A percentile compares a stretch with the other conserved stretches of the same genome.
phyloP scores from a whole-genome alignment of 2,113 vertebrate genomes.

The Phalacrocorax pelagicus region DNA sequence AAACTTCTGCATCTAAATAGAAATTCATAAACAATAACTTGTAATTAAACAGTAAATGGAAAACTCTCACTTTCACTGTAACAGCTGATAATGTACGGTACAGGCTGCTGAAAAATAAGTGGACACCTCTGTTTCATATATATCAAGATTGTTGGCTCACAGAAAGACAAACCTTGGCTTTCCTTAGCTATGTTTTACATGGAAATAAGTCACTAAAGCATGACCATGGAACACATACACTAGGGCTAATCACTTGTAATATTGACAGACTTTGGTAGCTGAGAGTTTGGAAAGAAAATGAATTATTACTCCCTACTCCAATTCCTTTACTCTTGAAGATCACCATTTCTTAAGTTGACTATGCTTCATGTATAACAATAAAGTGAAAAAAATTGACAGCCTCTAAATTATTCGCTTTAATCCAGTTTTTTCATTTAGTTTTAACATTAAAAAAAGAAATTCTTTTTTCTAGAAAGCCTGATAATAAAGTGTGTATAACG shows the following conservation, averaged over 20 bases:
- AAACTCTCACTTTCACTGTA: not conserved
- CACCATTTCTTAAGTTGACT: not conserved
- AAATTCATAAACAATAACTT: not conserved
- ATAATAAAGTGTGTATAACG: not conserved
- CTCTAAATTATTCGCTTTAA: not conserved
- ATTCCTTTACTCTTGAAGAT: not conserved
- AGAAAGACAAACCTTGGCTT: not conserved
- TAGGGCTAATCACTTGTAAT: not conserved
- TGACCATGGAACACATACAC: not conserved
- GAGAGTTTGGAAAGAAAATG: not conserved
- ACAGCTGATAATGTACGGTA: not conserved
- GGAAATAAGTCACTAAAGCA: not conserved
- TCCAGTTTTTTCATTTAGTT: not conserved
- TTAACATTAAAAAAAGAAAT: not conserved
- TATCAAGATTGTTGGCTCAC: not conserved
- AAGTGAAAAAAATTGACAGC: not conserved
- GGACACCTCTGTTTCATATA: not conserved
- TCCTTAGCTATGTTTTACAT: not conserved
- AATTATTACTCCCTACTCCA: not conserved
- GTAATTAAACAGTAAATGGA: not conserved
- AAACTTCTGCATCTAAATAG: not conserved
- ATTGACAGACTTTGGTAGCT: not conserved
- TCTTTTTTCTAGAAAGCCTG: not conserved
- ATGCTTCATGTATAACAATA: not conserved
- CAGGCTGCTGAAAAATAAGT: not conserved